Conservation (phyloP, 2,888 invertebrate species). For the Leptinotarsa juncta region DNA sequence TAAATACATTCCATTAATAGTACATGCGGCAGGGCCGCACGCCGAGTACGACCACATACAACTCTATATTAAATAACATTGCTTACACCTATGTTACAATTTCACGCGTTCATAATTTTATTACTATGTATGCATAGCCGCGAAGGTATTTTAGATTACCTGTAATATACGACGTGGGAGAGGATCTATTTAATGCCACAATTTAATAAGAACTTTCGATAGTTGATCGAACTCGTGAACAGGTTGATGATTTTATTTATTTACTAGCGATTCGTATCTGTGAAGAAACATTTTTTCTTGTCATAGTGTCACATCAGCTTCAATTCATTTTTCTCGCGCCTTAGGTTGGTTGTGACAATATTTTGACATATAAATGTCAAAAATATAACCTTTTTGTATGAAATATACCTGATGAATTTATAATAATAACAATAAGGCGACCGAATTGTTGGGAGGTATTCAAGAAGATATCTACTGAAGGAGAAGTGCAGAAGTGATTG, state of each 20-base stretch:
- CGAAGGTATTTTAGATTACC: conserved; percentile 53
- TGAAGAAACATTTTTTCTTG: too few relatives aligned
- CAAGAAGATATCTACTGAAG: too few relatives aligned
- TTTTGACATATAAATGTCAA: too few relatives aligned
- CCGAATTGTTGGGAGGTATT: too few relatives aligned
- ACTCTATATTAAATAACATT: conserved; percentile 61
- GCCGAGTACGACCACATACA: conserved; percentile 52
- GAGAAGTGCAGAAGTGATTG: too few relatives aligned
- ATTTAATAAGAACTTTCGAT: conserved; percentile 40
- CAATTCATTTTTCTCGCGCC: too few relatives aligned
- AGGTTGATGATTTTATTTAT: background rate
- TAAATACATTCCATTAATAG: conserved; percentile 66
- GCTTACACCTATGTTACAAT: conserved; percentile 64
- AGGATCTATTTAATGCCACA: conserved; percentile 43
- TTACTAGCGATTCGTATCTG: background rate
- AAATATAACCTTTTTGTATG: too few relatives aligned
- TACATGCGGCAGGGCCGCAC: conserved; percentile 60
- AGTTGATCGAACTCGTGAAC: background rate
- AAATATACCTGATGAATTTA: too few relatives aligned
- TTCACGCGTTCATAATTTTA: conserved; percentile 64
- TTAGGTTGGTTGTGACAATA: too few relatives aligned
- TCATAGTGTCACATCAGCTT: too few relatives aligned
- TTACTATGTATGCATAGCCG: conserved; percentile 56
- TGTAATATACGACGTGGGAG: conserved; percentile 45
- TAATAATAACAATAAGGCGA: too few relatives aligned